These are phyloP conservation scores for Caenorhabditis virilis DNA, from an alignment of 2,888 invertebrate species.

Conservation along the genomic window DNA sequence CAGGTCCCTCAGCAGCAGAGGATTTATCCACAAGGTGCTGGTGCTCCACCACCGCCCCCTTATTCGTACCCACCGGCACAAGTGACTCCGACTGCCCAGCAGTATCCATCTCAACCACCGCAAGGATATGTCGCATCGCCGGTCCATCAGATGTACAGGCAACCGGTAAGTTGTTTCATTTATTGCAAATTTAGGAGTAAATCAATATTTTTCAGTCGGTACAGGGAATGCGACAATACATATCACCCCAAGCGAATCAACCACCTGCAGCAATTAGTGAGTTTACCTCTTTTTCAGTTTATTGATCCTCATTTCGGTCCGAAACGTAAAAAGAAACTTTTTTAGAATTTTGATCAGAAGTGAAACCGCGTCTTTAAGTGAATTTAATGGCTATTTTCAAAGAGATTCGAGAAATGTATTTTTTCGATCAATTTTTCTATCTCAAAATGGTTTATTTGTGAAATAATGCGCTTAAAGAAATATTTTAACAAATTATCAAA, in stretches of 20 bases:
- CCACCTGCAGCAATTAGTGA: slow-evolving; percentile 9
- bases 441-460: too few relatives aligned
- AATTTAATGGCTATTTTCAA: not conserved
- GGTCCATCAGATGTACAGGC: slow-evolving; percentile 26
- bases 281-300: too few relatives aligned
- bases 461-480: too few relatives aligned
- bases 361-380: not conserved
- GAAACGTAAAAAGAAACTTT: too few relatives aligned
- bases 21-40: slow-evolving; percentile 2
- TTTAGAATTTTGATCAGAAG: not conserved
- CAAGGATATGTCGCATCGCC: slow-evolving; percentile 13
- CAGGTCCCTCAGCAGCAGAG: not conserved
- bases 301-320: too few relatives aligned
- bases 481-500: too few relatives aligned
- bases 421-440: too few relatives aligned
- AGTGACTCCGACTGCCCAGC: slow-evolving; percentile 24
- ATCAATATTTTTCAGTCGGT: not conserved
- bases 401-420: too few relatives aligned
- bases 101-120: not conserved
- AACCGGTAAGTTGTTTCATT: not conserved
- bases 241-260: slow-evolving; percentile 21
- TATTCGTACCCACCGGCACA: slow-evolving; percentile 16
- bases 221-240: slow-evolving; percentile 23
- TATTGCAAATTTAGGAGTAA: not conserved
- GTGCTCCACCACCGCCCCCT: slow-evolving; percentile 14